Conservation (phyloP, 2,888 invertebrate genomes). For the Palloptera scutellata region DNA sequence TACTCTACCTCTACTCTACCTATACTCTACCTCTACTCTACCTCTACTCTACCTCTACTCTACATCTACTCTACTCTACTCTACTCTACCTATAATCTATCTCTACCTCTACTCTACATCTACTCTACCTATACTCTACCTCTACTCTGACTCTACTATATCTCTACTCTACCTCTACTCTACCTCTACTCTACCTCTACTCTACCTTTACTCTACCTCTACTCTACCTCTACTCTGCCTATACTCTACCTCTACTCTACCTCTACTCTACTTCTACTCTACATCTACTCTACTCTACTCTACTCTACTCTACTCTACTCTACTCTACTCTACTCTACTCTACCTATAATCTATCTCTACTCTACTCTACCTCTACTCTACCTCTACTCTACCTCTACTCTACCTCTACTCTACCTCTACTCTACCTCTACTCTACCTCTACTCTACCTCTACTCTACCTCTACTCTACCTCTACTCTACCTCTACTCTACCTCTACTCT, state of each 20-base stretch:
- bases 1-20: not conserved
- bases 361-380: not conserved
- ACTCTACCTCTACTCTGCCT: not conserved
- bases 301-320: no score
- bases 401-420: not conserved
- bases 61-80: not conserved
- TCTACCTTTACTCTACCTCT: not conserved
- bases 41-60: not conserved
- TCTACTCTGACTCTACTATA: not conserved
- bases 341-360: not conserved
- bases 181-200: not conserved
- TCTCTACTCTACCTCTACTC: not conserved
- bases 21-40: not conserved
- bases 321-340: no score
- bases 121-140: no score
- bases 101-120: no score
- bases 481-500: no score
- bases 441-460: not conserved
- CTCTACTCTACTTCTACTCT: no score
- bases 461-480: no score
- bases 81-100: no score
- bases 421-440: not conserved
- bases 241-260: not conserved
- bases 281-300: no score
- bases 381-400: not conserved